Base-by-base conservation (phyloP, 2,797 vertebrate genomes). In the Siniperca scherzeri region DNA sequence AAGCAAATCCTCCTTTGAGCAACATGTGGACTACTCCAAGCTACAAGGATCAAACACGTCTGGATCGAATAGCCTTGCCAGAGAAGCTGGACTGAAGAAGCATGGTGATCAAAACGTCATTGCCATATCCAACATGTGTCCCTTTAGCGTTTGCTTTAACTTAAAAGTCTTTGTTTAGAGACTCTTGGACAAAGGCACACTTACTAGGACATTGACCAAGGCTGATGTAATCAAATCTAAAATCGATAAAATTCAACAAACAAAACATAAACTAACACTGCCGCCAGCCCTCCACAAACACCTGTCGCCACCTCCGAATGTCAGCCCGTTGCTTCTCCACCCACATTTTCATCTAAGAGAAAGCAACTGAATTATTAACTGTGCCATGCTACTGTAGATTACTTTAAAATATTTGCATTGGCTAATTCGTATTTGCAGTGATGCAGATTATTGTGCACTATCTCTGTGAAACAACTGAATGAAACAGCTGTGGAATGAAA, bases 281-380 rank as follows among this genome's bases (percentile, higher is more conserved):
- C 67, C 17, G 22, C 50, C 48, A 69, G 48, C 48, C 25, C 11
- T 52, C 46, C 2, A 16, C 33, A 10, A 50, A n/a, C 33, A n/a
- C 33, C 33, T 27, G 36, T 9, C 1, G 2, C 5, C 48, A 25
- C 9, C 22, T 68, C 44, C 0, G n/a, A 12, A 65, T 44, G 74
- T 61, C 16, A 56, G 38, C 69, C 70, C 22, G 16, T 65, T 38
- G 56, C 53, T 50, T 67, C 67, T 69, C 52, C 56, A 67, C 33
- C 79, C 69, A 74, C 77, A 71, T 48, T 44, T 71, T 36, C 62
- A 74, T 69, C 67, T 16, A 50, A 85, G 30, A 60, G 50, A 80
- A 50, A 74, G 36, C 16, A 38, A 19, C 56, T 69, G 42, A 72
- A 75, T 78, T 81, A 83, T 68, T 77, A 27, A 74, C 55, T 44